Evolutionary conservation across 2,888 invertebrate species (phyloP).

Genomic region (Busseola fusca): DNA sequence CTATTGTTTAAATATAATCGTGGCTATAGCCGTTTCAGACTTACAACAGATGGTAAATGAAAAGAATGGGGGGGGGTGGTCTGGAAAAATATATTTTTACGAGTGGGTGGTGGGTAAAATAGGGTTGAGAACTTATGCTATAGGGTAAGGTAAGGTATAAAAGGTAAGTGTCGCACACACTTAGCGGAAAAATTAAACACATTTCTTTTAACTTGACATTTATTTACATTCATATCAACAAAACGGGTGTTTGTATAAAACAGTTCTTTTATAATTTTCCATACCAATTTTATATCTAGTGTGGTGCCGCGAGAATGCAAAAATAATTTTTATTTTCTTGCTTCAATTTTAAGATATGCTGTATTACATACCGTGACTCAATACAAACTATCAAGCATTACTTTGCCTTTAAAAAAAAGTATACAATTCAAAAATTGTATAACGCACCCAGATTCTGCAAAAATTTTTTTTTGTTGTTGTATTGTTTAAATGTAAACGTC

Average conservation of each 20-base stretch:
- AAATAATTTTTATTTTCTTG: constrained; percentile 80
- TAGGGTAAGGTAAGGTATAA: no score
- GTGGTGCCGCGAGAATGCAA: constrained; percentile 85
- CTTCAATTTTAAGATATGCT: constrained; percentile 76
- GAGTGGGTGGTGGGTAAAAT: no score
- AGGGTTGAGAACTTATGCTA: no score
- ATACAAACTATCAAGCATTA: constrained; percentile 57
- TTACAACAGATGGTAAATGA: no score
- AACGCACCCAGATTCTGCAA: constrained; percentile 53
- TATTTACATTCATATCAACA: constrained; percentile 90
- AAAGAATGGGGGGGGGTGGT: no score
- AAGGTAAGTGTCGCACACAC: no score
- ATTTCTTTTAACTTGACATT: constrained; percentile 87
- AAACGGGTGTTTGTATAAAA: constrained; percentile 90
- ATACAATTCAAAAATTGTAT: constrained; percentile 43
- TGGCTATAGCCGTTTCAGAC: no score
- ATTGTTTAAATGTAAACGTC: constrained; percentile 35
- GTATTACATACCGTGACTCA: constrained; percentile 73
- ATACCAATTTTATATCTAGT: constrained; percentile 84
- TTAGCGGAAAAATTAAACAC: constrained; percentile 54
- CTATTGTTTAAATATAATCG: no score
- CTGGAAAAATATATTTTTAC: no score
- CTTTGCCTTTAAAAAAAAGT: constrained; percentile 52
- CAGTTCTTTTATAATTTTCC: constrained; percentile 83
- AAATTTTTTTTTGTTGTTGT: constrained; percentile 5